A percentile compares a stretch with the other conserved stretches of the same genome.
These are phyloP conservation scores for Heliconius eleuchia DNA, from an alignment of 1,140 invertebrate genomes.

Conservation along the genomic window DNA sequence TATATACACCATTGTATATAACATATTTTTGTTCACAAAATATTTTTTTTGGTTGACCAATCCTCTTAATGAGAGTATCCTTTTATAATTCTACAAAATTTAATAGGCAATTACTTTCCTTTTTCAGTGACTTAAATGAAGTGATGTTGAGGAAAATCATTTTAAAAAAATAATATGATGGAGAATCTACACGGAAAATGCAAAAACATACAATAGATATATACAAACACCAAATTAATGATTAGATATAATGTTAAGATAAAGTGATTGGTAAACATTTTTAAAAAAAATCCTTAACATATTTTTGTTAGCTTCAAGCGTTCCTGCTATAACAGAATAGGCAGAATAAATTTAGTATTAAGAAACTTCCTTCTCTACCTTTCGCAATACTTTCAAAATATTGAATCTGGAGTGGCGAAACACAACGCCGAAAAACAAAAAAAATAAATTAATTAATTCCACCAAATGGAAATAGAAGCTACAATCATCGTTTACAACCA, in stretches of 20 bases:
- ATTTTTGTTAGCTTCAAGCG: no score
- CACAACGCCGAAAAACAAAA: no score
- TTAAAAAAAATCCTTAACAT: no score
- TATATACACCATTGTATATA: background rate
- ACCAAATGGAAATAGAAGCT: background rate
- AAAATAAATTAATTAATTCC: no score
- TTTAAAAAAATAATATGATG: conserved; percentile 13
- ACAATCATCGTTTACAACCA: background rate
- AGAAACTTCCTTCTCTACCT: no score
- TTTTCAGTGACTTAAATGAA: conserved; percentile 29
- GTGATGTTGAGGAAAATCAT: conserved; percentile 37
- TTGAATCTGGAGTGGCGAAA: no score
- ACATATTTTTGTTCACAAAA: background rate
- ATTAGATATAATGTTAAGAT: no score
- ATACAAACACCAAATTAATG: background rate
- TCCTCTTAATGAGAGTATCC: conserved; percentile 25
- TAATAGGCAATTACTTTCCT: conserved; percentile 37
- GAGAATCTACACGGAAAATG: background rate
- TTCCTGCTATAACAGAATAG: no score
- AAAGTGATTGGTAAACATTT: no score
- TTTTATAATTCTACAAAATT: conserved; percentile 31
- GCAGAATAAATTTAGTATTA: no score
- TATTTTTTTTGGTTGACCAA: conserved; percentile 25
- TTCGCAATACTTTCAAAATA: no score
- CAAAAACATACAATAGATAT: background rate